Evolutionary conservation across 1,140 invertebrate genomes (phyloP).

Genomic region (Temnothorax curvispinosus): DNA sequence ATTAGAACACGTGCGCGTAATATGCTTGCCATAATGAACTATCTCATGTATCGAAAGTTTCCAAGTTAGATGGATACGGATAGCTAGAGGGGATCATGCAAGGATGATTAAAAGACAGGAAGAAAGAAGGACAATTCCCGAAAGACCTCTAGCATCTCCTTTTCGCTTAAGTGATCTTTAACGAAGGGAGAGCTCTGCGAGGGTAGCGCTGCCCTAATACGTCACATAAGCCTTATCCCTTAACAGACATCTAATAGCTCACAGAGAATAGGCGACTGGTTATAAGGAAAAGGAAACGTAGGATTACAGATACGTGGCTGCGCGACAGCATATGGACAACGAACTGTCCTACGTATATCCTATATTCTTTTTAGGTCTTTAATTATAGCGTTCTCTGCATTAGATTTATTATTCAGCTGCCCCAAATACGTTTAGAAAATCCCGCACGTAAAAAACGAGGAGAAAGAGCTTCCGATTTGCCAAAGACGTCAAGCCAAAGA

Average conservation of each 20-base stretch:
- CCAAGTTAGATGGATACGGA: neutral
- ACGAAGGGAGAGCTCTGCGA: conserved; percentile 49
- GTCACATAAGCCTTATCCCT: conserved; percentile 69
- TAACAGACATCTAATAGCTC: conserved; percentile 66
- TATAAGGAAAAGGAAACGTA: neutral
- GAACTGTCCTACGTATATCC: neutral
- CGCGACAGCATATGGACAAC: neutral
- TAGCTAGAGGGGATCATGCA: neutral
- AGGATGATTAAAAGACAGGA: conserved; percentile 29
- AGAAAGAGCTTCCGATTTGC: conserved; percentile 15
- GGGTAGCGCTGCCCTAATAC: conserved; percentile 58
- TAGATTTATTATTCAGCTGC: conserved; percentile 5
- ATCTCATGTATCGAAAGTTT: neutral
- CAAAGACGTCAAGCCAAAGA: conserved; percentile 9
- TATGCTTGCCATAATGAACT: neutral
- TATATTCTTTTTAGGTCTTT: neutral
- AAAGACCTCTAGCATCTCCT: neutral
- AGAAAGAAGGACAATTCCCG: conserved; percentile 32
- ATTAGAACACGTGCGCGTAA: neutral
- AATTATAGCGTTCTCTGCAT: conserved; percentile 3
- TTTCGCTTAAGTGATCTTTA: conserved; percentile 53
- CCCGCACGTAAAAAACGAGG: neutral
- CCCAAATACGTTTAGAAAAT: neutral
- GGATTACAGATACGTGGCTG: conserved; percentile 5
- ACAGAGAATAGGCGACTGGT: neutral